A percentile compares a stretch with the other conserved stretches of the same genome.
These are phyloP conservation scores for Coelopa frigida DNA, from an alignment of 1,140 invertebrate genomes.

Conservation along the genomic window DNA sequence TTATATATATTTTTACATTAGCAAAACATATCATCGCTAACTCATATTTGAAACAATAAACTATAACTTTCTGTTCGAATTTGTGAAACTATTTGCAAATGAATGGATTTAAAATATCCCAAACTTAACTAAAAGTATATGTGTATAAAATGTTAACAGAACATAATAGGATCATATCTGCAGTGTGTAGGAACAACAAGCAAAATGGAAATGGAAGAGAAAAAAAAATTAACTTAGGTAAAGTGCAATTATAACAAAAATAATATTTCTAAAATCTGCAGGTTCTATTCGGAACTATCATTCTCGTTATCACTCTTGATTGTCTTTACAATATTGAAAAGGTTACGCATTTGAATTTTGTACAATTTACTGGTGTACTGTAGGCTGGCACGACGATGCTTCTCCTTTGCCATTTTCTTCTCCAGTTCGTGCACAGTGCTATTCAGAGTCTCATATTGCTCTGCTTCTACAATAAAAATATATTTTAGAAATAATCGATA, in stretches of 20 bases:
- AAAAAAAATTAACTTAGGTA: constrained; percentile 6
- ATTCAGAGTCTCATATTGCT: constrained; percentile 3
- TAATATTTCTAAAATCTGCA: not conserved
- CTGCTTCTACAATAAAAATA: not conserved
- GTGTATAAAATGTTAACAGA: not conserved
- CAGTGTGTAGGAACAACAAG: not conserved
- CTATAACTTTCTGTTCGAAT: too few species aligned
- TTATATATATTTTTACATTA: too few species aligned
- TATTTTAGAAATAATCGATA: not conserved
- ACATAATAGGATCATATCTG: not conserved
- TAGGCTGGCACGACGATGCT: constrained; percentile 9
- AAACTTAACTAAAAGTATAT: constrained; percentile 7
- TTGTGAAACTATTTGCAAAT: too few species aligned
- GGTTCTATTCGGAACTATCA: constrained; percentile 1
- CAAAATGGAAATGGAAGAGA: not conserved
- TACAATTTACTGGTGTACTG: constrained; percentile 10
- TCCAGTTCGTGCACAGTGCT: constrained; percentile 7
- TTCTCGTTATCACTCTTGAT: constrained; percentile 11
- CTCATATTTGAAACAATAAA: too few species aligned
- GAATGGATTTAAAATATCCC: too few species aligned
- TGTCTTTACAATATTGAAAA: constrained; percentile 15
- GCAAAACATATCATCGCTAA: too few species aligned
- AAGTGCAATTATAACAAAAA: too few species aligned
- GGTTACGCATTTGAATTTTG: constrained; percentile 16
- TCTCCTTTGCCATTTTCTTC: constrained; percentile 11